phyloP scores from a whole-genome alignment of 2,888 invertebrate genomes.

The Ormyrus labotus region DNA sequence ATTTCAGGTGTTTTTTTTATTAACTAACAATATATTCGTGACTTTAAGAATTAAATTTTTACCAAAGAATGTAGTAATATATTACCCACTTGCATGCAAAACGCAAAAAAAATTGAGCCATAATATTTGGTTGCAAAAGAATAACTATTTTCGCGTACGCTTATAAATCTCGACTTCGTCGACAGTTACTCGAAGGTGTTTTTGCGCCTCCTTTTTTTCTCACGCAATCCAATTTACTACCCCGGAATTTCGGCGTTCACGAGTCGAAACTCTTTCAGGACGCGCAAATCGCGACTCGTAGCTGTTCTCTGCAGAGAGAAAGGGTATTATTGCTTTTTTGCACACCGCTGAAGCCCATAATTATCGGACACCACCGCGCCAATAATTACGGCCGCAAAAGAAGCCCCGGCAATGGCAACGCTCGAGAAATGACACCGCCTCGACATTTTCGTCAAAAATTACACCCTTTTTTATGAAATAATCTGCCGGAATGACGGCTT shows the following conservation, averaged over 20 bases:
- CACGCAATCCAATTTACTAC: conserved; percentile 10
- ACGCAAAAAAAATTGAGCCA: too few relatives aligned
- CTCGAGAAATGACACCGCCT: neutral
- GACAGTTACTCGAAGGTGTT: conserved; percentile 11
- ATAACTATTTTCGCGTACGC: neutral
- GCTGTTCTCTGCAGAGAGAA: neutral
- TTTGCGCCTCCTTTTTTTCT: conserved; percentile 1
- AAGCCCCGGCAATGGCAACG: neutral
- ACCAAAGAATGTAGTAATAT: too few relatives aligned
- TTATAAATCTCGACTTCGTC: conserved; percentile 29
- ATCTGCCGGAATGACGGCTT: too few relatives aligned
- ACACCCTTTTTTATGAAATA: neutral
- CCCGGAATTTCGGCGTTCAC: conserved; percentile 7
- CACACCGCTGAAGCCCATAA: neutral
- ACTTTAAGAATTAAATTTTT: too few relatives aligned
- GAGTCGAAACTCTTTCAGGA: conserved; percentile 22
- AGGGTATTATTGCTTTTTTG: neutral
- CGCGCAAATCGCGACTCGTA: neutral
- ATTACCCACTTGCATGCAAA: too few relatives aligned
- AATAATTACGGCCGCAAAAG: neutral
- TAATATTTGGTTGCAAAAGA: too few relatives aligned
- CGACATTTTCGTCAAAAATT: neutral
- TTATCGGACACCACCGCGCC: conserved; percentile 8
- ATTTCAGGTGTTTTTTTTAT: too few relatives aligned
- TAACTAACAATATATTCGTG: too few relatives aligned